Percentiles rank a stretch among this genome's conserved stretches.
Conservation (phyloP, 1,140 invertebrate species). For the Linepithema humile region DNA sequence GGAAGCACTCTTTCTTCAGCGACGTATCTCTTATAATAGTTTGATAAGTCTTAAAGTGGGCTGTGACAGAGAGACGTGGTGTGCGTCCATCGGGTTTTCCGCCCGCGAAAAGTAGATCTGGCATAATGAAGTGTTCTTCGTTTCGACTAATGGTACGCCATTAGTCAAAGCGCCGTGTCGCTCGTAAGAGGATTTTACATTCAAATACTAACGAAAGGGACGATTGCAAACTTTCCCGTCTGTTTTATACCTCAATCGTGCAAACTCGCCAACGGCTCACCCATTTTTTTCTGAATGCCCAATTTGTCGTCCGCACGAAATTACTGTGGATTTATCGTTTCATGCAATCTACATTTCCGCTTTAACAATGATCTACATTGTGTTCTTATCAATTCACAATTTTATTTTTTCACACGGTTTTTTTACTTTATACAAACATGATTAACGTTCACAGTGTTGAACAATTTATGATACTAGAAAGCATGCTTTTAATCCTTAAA, state of each 20-base stretch:
- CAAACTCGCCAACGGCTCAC: not conserved
- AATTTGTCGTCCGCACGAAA: conserved; percentile 14
- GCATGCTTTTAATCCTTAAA: not conserved
- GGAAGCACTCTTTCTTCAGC: not conserved
- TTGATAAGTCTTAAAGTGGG: conserved; percentile 31
- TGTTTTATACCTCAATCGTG: not conserved
- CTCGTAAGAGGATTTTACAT: conserved; percentile 50
- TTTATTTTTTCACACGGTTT: not conserved
- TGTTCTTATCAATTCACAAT: too few species aligned
- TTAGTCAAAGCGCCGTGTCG: not conserved
- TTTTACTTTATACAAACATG: not conserved
- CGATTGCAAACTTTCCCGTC: not conserved
- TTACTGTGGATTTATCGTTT: conserved; percentile 2
- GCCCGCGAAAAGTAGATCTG: conserved; percentile 32
- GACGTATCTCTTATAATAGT: conserved; percentile 34
- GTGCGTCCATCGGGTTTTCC: conserved; percentile 13
- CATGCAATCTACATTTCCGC: not conserved
- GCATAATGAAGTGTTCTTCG: conserved; percentile 22
- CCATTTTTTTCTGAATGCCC: conserved; percentile 32
- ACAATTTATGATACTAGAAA: too few species aligned
- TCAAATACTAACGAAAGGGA: conserved; percentile 54
- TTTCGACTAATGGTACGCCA: conserved; percentile 42
- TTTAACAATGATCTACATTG: not conserved
- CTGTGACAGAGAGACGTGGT: not conserved
- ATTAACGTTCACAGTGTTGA: too few species aligned